Conservation (phyloP, 2,888 invertebrate genomes). For the Oscheius sp. region DNA sequence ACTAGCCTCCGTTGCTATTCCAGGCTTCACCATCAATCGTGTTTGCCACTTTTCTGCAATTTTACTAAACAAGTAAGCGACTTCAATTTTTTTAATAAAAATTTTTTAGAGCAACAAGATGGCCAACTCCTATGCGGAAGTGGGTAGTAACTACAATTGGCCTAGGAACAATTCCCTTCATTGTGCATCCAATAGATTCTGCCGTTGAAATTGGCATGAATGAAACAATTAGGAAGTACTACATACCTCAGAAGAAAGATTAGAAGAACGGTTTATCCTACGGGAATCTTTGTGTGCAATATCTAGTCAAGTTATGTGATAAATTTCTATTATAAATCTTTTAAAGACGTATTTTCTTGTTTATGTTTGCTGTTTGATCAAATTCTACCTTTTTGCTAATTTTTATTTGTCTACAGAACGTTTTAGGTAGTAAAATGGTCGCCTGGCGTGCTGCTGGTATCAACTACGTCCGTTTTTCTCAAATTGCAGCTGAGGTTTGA, state of each 20-base stretch:
- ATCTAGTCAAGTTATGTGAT: conserved; percentile 16
- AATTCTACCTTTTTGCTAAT: neutral
- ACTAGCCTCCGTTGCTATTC: conserved; percentile 89
- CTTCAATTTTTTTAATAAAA: neutral
- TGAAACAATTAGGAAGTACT: conserved; percentile 58
- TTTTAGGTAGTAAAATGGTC: conserved; percentile 49
- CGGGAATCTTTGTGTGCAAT: neutral
- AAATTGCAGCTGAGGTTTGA: conserved; percentile 85
- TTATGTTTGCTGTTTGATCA: no score
- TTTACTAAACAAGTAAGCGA: conserved; percentile 45
- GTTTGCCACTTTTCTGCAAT: conserved; percentile 77
- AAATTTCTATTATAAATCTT: no score
- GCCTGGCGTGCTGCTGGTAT: conserved; percentile 66
- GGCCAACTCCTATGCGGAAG: conserved; percentile 78
- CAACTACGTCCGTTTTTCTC: conserved; percentile 95
- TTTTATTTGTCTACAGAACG: neutral
- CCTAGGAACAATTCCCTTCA: conserved; percentile 87
- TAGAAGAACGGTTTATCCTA: neutral
- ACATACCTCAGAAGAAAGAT: conserved; percentile 29
- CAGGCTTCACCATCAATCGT: conserved; percentile 89
- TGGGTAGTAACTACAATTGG: conserved; percentile 80
- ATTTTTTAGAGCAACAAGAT: conserved; percentile 65
- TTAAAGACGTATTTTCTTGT: no score
- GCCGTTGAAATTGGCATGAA: conserved; percentile 77
- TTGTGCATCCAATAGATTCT: conserved; percentile 89